A percentile compares a stretch with the other conserved stretches of the same genome.
phyloP scores from a whole-genome alignment of 2,888 invertebrate species.

The Sturmia bella region DNA sequence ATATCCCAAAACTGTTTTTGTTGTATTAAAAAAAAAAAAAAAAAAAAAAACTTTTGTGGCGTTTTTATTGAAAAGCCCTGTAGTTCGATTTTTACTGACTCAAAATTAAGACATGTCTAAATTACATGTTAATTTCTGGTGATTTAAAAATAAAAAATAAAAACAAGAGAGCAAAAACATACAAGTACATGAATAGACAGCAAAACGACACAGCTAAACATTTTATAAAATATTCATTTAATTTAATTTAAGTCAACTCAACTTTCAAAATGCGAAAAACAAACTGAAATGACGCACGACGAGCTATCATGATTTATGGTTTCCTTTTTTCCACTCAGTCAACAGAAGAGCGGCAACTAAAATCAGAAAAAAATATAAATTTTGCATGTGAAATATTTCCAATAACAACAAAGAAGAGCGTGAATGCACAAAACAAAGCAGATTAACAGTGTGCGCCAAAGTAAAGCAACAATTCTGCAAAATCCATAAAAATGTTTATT shows the following conservation, averaged over 20 bases:
- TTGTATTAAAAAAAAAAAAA: no score
- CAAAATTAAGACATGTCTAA: slow-evolving; percentile 37
- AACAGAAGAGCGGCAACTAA: slow-evolving; percentile 1
- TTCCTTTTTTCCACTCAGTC: slow-evolving; percentile 36
- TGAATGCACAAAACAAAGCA: no score
- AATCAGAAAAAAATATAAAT: not conserved
- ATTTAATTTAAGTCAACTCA: slow-evolving; percentile 38
- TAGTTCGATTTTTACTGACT: not conserved
- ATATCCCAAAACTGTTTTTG: no score
- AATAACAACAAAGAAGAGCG: not conserved
- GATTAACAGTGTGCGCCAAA: no score
- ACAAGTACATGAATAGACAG: slow-evolving; percentile 9
- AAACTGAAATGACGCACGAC: slow-evolving; percentile 60
- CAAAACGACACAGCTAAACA: slow-evolving; percentile 39
- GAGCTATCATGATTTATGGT: slow-evolving; percentile 60
- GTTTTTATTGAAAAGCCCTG: no score
- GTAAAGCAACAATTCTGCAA: no score
- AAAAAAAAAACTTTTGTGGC: not conserved
- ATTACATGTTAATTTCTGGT: slow-evolving; percentile 4
- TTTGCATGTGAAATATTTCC: slow-evolving; percentile 31
- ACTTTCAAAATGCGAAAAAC: not conserved
- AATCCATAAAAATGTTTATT: no score
- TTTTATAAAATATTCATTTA: slow-evolving; percentile 53
- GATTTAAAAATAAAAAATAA: not conserved
- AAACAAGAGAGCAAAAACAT: not conserved